Base-by-base conservation (phyloP, 2,888 invertebrate species). In the Axea sp. region DNA sequence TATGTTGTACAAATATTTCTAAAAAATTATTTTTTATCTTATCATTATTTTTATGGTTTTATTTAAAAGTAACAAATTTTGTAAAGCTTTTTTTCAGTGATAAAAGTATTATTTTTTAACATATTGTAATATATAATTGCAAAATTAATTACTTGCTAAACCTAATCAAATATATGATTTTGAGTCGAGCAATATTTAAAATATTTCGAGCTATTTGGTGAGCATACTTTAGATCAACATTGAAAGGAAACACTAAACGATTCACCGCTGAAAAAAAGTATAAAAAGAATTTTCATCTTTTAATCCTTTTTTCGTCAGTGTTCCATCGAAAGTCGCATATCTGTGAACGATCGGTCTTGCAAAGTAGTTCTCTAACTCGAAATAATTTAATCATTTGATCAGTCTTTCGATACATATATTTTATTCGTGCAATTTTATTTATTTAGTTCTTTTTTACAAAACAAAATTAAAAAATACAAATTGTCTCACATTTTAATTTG, bases 361-460 rank as follows among this genome's bases (percentile, higher is more conserved):
- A 45, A 43, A 41, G 59, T 59, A 43, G 59, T 45, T 45, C 35
- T 14, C 8, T 59, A 35, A 24, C 7, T 9, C 26, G 22, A 41
- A 59, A 45, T 59, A 12, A 35, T 33, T 43, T 59, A 59, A 59
- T 59, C 59, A 33, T 31, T n/a, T 2, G 33, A 33, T 57, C 57
- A 11, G 15, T n/a, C 15, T 5, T 12, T 19, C 6, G 17, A 1
- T 2, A 11, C 28, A 19, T 55, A 41, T 55, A 41, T 55, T 19
- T 55, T 11, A n/a, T 4, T 19, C 19, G 19, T 2, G 14, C 33
- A 11, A 15, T 3, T 31, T 11, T 12, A 7, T 14, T 14, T 31
- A 4, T 19, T 19, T 19, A 19, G n/a, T n/a, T n/a, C n/a, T n/a
- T n/a, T 19, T 19, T 19, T 19, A 19, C 19, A 19, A 19, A 19